These are phyloP conservation scores for Spheniscus mendiculus DNA, from an alignment of 2,113 vertebrate genomes.

Conservation along the genomic window DNA sequence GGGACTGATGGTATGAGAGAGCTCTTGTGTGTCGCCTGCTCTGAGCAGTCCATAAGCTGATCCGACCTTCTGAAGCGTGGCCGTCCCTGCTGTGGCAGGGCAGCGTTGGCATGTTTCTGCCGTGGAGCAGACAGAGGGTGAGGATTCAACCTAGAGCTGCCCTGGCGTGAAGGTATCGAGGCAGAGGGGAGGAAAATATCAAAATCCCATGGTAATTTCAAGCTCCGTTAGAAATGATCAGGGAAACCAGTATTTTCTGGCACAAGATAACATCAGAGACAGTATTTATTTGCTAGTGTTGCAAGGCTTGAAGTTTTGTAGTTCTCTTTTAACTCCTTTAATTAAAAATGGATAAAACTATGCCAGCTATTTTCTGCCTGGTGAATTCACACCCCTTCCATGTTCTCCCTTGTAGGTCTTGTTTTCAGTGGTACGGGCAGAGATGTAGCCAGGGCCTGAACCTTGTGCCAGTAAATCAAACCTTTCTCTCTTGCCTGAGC, in stretches of 20 bases:
- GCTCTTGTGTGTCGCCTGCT: neutral
- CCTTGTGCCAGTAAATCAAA: neutral
- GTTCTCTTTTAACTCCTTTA: neutral
- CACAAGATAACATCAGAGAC: neutral
- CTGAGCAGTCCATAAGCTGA: neutral
- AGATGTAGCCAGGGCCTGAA: neutral
- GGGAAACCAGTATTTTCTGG: slow-evolving; percentile 3
- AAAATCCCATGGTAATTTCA: neutral
- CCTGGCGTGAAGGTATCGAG: rapidly evolving
- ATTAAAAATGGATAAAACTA: neutral
- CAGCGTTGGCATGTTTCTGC: neutral
- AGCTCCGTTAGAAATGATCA: neutral
- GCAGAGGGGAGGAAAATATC: neutral
- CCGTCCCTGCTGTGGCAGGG: neutral
- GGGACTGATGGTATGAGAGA: neutral
- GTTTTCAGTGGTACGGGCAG: neutral
- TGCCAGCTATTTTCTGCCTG: neutral
- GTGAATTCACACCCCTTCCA: neutral
- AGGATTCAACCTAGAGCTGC: neutral
- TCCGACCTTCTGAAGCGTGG: neutral
- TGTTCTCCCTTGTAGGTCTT: neutral
- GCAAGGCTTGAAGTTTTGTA: slow-evolving; percentile 14
- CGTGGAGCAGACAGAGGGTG: neutral
- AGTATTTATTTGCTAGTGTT: neutral
- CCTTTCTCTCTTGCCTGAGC: neutral